These are phyloP conservation scores for Stictonetta naevosa DNA, from an alignment of 2,113 vertebrate species.

Conservation along the genomic window DNA sequence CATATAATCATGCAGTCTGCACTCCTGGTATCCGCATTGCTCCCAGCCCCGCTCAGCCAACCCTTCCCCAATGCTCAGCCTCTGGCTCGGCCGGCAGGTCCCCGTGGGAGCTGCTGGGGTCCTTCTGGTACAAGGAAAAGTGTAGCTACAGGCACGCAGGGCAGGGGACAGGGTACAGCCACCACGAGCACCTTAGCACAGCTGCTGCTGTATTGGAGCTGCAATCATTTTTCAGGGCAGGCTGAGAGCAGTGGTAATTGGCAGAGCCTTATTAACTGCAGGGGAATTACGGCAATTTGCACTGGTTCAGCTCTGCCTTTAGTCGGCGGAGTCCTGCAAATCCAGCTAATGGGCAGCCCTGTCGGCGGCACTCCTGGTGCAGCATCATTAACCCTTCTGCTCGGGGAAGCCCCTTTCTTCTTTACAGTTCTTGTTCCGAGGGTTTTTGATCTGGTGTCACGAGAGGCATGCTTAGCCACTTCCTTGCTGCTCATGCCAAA, in stretches of 20 bases:
- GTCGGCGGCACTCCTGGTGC: neutral
- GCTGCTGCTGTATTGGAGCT: neutral
- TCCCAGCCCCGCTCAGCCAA: neutral
- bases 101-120: neutral
- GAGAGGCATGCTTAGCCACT: neutral
- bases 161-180: neutral
- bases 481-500: neutral
- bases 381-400: neutral
- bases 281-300: slow-evolving; percentile 15
- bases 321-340: neutral
- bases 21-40: too few relatives aligned
- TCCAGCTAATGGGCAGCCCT: neutral
- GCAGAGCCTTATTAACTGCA: neutral
- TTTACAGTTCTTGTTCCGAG: neutral
- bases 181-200: accelerated
- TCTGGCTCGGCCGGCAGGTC: neutral
- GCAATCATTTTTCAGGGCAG: neutral
- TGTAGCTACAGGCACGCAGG: neutral
- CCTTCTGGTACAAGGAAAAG: neutral
- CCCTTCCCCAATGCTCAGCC: neutral
- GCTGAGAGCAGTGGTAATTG: neutral
- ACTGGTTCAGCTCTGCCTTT: neutral
- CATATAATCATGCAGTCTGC: neutral
- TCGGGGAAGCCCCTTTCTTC: slow-evolving; percentile 10
- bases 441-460: slow-evolving; percentile 3